These are phyloP conservation scores for Ailurus styani DNA, from an alignment of 2,113 vertebrate genomes.

Conservation along the genomic window DNA sequence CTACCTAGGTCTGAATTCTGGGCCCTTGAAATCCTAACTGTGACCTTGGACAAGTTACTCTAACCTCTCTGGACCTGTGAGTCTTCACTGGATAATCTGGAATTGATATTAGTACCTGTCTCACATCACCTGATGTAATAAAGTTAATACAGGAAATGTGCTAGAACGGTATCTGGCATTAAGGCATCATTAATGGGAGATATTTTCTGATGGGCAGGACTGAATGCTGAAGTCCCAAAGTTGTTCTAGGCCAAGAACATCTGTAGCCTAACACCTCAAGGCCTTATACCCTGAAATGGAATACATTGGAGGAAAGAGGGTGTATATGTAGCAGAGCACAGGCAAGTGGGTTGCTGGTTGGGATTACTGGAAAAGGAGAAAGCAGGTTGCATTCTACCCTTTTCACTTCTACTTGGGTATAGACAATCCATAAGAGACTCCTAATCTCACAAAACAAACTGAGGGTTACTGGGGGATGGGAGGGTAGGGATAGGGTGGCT, in stretches of 20 bases:
- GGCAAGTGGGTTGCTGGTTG: not conserved
- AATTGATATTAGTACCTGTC: not conserved
- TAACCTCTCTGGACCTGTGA: not conserved
- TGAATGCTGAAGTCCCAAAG: too few relatives aligned
- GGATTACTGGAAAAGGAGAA: not conserved
- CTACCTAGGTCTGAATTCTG: not conserved
- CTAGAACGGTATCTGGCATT: not conserved
- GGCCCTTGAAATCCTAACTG: not conserved
- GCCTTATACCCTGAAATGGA: not conserved
- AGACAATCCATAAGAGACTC: too few relatives aligned
- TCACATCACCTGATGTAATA: not conserved
- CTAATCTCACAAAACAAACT: too few relatives aligned
- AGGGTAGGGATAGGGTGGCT: too few relatives aligned
- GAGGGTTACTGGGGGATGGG: too few relatives aligned
- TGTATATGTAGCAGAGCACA: not conserved
- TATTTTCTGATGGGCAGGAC: not conserved
- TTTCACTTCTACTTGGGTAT: not conserved
- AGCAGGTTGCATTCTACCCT: not conserved
- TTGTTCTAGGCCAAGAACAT: not conserved
- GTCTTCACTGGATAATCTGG: not conserved
- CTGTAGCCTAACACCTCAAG: not conserved
- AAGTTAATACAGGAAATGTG: not conserved
- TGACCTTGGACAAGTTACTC: not conserved
- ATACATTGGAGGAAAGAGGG: not conserved
- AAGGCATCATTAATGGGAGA: not conserved